Conservation (phyloP, 2,888 invertebrate genomes). For the Drosophila mimetica region DNA sequence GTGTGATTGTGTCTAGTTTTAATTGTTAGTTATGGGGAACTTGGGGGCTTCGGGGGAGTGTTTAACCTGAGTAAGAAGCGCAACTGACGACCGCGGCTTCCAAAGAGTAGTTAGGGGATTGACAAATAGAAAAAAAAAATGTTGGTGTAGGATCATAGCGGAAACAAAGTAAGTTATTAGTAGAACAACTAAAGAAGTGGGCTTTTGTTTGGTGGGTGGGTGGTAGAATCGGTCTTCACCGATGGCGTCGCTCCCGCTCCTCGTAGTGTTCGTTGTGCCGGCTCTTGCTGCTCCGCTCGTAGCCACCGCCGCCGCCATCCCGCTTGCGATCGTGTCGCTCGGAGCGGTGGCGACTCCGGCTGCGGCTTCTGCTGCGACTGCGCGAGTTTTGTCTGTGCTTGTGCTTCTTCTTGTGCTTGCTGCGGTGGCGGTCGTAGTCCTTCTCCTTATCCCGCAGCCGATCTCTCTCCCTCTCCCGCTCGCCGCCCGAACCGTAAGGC, state of each 20-base stretch:
- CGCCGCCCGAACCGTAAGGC: conserved; percentile 34
- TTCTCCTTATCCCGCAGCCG: conserved; percentile 42
- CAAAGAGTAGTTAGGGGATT: conserved; percentile 7
- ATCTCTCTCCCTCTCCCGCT: conserved; percentile 65
- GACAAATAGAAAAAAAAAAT: conserved; percentile 10
- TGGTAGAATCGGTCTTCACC: conserved; percentile 50
- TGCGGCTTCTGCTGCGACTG: conserved; percentile 78
- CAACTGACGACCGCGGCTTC: conserved; percentile 18
- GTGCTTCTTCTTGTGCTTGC: conserved; percentile 83
- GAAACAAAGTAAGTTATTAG: conserved; percentile 29
- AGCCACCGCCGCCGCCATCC: conserved; percentile 25
- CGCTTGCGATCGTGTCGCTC: conserved; percentile 66
- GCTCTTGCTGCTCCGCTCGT: conserved; percentile 56
- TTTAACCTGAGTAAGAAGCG: conserved; percentile 65
- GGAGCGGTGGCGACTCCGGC: conserved; percentile 65
- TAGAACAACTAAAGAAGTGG: conserved; percentile 16
- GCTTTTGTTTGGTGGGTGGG: conserved; percentile 6
- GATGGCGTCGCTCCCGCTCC: conserved; percentile 70
- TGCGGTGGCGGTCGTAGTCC: conserved; percentile 64
- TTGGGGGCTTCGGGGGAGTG: conserved; percentile 14
- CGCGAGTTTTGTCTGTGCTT: conserved; percentile 81
- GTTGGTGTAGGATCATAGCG: conserved; percentile 18
- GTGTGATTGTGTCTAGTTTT: conserved; percentile 34
- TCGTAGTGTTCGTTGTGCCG: conserved; percentile 59
- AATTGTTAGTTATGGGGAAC: conserved; percentile 10